Conservation (phyloP, 1,140 invertebrate species). For the Bombus pascuorum region DNA sequence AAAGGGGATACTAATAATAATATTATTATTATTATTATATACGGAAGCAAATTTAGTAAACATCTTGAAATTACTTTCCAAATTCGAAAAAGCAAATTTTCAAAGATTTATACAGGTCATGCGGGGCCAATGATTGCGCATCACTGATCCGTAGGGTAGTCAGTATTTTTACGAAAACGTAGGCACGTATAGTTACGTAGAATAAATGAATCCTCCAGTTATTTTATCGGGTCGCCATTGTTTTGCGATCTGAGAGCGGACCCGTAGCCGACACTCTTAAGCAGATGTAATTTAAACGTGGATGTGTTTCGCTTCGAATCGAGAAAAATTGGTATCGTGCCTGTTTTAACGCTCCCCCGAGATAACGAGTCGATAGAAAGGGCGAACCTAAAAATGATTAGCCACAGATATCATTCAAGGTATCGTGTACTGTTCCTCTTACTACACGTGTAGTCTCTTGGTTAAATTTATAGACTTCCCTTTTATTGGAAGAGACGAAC, state of each 20-base stretch:
- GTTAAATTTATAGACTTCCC: not conserved
- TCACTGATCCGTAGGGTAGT: slow-evolving; percentile 37
- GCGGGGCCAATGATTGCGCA: slow-evolving; percentile 24
- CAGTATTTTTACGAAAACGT: slow-evolving; percentile 28
- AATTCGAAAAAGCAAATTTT: not conserved
- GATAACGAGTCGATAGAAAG: slow-evolving; percentile 41
- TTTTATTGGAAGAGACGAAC: not conserved
- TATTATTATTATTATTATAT: not conserved
- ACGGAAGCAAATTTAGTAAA: not conserved
- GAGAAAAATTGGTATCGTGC: slow-evolving; percentile 44
- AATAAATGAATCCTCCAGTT: slow-evolving; percentile 61
- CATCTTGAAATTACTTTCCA: not conserved
- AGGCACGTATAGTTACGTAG: slow-evolving; percentile 52
- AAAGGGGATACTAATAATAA: too few species aligned
- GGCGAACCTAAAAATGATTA: slow-evolving; percentile 32
- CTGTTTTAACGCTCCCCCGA: slow-evolving; percentile 38
- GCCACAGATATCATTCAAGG: slow-evolving; percentile 9
- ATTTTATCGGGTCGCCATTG: slow-evolving; percentile 57
- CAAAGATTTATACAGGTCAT: not conserved
- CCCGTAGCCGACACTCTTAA: slow-evolving; percentile 44
- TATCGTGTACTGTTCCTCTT: not conserved
- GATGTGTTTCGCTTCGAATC: slow-evolving; percentile 21
- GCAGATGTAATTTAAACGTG: slow-evolving; percentile 56
- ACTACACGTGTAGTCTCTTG: not conserved
- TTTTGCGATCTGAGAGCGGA: slow-evolving; percentile 47